Conservation (phyloP, 2,113 vertebrate species). For the Saguinus midas region DNA sequence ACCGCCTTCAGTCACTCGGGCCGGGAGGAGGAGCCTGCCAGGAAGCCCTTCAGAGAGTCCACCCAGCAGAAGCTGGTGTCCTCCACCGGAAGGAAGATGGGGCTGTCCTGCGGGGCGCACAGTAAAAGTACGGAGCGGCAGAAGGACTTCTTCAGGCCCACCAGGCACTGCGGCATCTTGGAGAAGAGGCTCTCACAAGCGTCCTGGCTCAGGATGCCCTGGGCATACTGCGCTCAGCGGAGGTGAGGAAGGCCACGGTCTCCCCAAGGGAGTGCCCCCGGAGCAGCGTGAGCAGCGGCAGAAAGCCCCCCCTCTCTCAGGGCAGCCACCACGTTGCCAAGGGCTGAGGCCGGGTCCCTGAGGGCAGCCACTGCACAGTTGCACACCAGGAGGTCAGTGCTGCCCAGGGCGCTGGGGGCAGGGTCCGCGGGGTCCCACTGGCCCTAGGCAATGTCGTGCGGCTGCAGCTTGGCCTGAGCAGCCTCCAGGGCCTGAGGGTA, state of each 20-base stretch:
- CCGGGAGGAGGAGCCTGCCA: conserved; percentile 84
- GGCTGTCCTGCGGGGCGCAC: conserved; percentile 81
- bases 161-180: conserved; percentile 81
- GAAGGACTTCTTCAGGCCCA: conserved; percentile 90
- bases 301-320: conserved; percentile 89
- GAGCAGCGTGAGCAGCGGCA: conserved; percentile 92
- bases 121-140: conserved; percentile 93
- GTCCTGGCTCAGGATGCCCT: conserved; percentile 87
- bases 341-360: conserved; percentile 67
- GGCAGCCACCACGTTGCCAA: conserved; percentile 88
- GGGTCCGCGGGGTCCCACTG: conserved; percentile 89
- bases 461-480: conserved; percentile 81
- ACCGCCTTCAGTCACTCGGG: conserved; percentile 90
- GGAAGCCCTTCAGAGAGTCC: conserved; percentile 87
- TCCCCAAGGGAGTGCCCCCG: conserved; percentile 90
- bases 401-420: conserved; percentile 78
- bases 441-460: conserved; percentile 73
- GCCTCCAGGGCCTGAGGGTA: conserved; percentile 80
- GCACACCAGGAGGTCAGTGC: conserved; percentile 90
- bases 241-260: conserved; percentile 87
- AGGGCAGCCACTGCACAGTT: conserved; percentile 83
- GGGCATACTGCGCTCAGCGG: conserved; percentile 75
- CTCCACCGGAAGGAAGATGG: conserved; percentile 87
- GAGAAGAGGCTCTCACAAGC: conserved; percentile 90
- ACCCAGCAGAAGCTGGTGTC: conserved; percentile 91